Conservation (phyloP, 2,113 vertebrate genomes). For the Rhinoderma darwinii region DNA sequence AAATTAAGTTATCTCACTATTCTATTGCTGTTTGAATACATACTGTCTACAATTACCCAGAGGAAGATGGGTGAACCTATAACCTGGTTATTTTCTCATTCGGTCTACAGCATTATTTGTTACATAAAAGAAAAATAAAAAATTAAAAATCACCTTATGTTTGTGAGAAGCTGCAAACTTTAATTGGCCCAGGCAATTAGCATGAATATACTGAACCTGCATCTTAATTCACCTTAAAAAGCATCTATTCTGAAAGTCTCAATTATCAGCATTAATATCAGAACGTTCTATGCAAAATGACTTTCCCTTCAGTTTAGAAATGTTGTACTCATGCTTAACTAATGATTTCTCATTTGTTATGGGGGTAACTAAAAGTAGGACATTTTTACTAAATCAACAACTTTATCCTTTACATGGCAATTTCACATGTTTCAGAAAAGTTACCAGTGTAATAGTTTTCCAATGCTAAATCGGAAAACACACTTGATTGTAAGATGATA, state of each 20-base stretch:
- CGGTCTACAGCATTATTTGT: constrained; percentile 4
- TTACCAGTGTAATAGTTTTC: too few relatives aligned
- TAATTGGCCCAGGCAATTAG: constrained; percentile 39
- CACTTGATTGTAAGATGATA: too few relatives aligned
- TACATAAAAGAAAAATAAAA: background rate
- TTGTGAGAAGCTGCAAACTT: constrained; percentile 18
- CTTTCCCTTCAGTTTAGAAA: background rate
- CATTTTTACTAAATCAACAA: background rate
- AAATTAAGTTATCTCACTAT: background rate
- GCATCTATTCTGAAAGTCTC: constrained; percentile 39
- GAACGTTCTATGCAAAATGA: background rate
- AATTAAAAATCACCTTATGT: background rate
- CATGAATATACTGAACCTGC: constrained; percentile 19
- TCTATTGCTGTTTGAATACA: background rate
- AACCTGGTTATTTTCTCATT: constrained; percentile 18
- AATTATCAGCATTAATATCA: constrained; percentile 28
- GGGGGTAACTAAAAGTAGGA: background rate
- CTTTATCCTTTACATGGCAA: background rate
- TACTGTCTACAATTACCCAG: constrained; percentile 11
- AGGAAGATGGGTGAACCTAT: constrained; percentile 1
- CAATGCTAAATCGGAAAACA: too few relatives aligned
- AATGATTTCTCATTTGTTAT: background rate
- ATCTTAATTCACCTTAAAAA: constrained; percentile 41
- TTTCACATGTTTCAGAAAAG: background rate
- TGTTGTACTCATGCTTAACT: background rate